These are phyloP conservation scores for Agelas oroides DNA, from an alignment of 37 sponge, comb jelly and placozoan genomes.

Conservation along the genomic window DNA sequence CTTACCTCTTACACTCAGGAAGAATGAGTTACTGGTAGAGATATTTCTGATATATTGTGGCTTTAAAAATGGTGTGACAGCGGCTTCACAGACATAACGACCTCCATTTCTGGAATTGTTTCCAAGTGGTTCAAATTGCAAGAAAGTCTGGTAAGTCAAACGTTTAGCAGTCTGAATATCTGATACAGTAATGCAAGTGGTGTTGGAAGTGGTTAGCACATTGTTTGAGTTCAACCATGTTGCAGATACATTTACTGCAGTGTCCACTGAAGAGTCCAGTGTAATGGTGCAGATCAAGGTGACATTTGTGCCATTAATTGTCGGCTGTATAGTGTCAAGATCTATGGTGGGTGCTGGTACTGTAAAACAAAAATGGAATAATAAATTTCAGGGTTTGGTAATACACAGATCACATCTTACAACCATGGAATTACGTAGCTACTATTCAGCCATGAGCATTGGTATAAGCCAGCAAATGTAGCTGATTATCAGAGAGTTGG, in stretches of 20 bases:
- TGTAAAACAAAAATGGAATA: background rate
- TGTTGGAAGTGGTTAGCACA: background rate
- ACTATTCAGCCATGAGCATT: no score
- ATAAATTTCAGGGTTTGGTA: no score
- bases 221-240: slow-evolving; percentile 9
- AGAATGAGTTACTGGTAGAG: no score
- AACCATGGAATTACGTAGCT: no score
- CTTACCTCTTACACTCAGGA: background rate
- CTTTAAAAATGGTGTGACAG: background rate
- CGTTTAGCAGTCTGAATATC: no score
- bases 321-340: background rate
- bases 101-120: background rate
- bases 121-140: slow-evolving; percentile 8
- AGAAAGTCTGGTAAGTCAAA: no score
- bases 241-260: slow-evolving; percentile 15
- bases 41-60: background rate
- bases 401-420: no score
- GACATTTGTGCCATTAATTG: slow-evolving; percentile 16
- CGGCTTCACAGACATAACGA: background rate
- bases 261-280: slow-evolving; percentile 17
- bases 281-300: background rate
- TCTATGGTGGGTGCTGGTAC: slow-evolving; percentile 13
- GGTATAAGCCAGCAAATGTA: no score
- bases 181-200: no score
- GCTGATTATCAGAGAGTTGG: no score